Base-by-base conservation (phyloP, 2,888 invertebrate species). In the Dolichopus griseipennis region DNA sequence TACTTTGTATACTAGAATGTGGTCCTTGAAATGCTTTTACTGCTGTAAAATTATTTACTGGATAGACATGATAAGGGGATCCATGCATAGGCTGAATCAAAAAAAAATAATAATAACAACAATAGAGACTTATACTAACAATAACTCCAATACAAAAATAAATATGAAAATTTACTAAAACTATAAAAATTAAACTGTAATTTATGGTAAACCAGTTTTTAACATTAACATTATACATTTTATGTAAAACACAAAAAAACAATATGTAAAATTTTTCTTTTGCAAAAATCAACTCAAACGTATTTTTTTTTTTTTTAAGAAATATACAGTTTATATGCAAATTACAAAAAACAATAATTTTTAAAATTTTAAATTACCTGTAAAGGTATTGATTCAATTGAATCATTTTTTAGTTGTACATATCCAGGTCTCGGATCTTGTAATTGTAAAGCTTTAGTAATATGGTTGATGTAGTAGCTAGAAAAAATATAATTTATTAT, bases 391-490 rank as follows among this genome's bases (percentile, higher is more conserved):
- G 84, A 83, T 78, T 88, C 88, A 65, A 82, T 83, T 61, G 84
- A 83, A 72, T 84, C 82, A 69, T 81, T 81, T 74, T 83, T 84
- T 74, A 82, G 77, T 75, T 81, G 81, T 67, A 84, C 84, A 74
- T 85, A 85, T 71, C 84, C 83, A 67, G 83, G 82, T 73, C 90
- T 83, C 20, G 91, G 91, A 83, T 92, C 91, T 76, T 91, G 90
- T 86, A 91, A 88, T 74, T 89, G 88, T 73, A 91, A 91, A 64
- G 86, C 86, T 81, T 88, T 89, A 66, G 86, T 88, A 71, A 85
- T 84, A 77, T 88, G 90, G 80, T 92, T 90, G 72, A 91, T 86
- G 76, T 88, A 91, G 80, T 90, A 91, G 75, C 91, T 92, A 80
- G 41, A 73, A 71, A 69, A 65, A 21, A 43, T 70, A 65, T 52